Evolutionary conservation across 2,888 invertebrate species (phyloP).

Genomic region (Cerastis rubricosa): DNA sequence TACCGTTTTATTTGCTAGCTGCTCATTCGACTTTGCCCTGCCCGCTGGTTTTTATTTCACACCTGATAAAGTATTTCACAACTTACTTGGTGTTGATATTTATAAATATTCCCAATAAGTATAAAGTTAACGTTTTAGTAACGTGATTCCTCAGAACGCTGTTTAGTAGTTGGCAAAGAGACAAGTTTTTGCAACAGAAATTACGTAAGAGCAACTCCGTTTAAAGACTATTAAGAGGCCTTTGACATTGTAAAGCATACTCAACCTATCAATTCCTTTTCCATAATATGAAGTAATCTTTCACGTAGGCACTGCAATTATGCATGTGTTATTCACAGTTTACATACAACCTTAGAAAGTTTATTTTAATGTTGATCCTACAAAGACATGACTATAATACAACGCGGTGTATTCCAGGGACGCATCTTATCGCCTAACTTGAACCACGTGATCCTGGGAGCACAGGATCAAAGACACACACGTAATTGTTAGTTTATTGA

Average conservation of each 20-base stretch:
- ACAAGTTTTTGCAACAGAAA: not conserved
- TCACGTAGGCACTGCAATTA: not conserved
- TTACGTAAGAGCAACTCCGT: not conserved
- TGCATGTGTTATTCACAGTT: not conserved
- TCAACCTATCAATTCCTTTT: conserved; percentile 2
- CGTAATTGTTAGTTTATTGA: conserved; percentile 26
- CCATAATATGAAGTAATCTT: not conserved
- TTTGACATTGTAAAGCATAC: conserved; percentile 24
- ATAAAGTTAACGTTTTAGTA: not conserved
- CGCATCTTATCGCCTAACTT: conserved; percentile 32
- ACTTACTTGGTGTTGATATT: conserved; percentile 7
- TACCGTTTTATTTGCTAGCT: conserved; percentile 7
- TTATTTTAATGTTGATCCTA: not conserved
- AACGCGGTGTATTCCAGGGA: conserved; percentile 25
- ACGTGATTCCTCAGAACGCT: not conserved
- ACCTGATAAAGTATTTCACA: conserved; percentile 24
- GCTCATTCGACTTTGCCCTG: conserved; percentile 32
- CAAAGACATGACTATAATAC: not conserved
- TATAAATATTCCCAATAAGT: conserved; percentile 1
- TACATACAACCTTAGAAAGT: not conserved
- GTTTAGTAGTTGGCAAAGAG: conserved; percentile 1
- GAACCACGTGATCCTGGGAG: conserved; percentile 5
- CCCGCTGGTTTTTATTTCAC: conserved; percentile 28
- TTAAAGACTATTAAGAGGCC: not conserved
- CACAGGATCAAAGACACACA: conserved; percentile 18